Evolutionary conservation across 92 coral and sea anemone species (phyloP), one percentile per base, ranked within the genome.

Genomic region (Phenganax subtilis): DNA sequence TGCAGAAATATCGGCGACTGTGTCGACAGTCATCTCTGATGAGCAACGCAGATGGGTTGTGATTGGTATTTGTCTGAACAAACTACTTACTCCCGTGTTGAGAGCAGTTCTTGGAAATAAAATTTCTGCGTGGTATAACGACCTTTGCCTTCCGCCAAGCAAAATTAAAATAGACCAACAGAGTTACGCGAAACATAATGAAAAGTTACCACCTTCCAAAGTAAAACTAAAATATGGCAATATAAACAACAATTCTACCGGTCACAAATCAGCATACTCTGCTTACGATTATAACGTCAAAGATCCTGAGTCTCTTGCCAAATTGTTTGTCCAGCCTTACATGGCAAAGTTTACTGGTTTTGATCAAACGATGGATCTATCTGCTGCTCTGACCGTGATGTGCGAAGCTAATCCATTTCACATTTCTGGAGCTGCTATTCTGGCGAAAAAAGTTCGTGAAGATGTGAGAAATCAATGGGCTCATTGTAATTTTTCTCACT

Each of bases 301-400:
- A n/a, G 71, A 91, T 15, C 76, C 90, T 55, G 87, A 81, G 28
- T 89, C 90, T 47, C 86, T 91, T 71, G 93, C 90, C 55, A 91
- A 90, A 75, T 81, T 91, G 57, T 91, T 88, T 62, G 85, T 91
- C 31, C 76, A 88, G 73, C 97, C 91, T 7, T 84, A 64, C 70
- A 92, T 92, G 97, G 97, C 97, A n/a, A 87, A 77, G 78, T 88
- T 91, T 66, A 85, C 89, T 76, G 96, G 96, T 6, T 88, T 88
- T 88, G 93, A 90, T 69, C 76, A 86, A 75, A 90, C 97, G 0
- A 90, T 93, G 75, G 97, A 92, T 80, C 57, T 85, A 75, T 92
- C 97, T 37, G 97, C 97, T 8, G 91, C 83, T 30, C 76, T 92
- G 15, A 90, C 89, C 10, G 87, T 92, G 47, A 93, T 92, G 52